Base-by-base conservation (phyloP, 1,140 invertebrate genomes). In the Cepaea nemoralis region DNA sequence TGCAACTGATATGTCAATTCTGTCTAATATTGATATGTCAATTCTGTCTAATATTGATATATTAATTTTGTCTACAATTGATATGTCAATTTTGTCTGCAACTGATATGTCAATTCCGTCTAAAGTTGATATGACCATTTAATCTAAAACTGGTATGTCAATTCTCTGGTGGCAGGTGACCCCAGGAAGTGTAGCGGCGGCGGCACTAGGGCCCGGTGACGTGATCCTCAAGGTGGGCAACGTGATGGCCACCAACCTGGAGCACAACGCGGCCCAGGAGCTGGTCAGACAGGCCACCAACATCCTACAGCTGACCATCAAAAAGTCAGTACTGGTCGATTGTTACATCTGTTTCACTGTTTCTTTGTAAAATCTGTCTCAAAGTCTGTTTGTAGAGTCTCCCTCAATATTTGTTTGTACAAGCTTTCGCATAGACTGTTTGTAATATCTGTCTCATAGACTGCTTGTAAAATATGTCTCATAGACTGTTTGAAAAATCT, bases 141-240 rank as follows among this genome's bases (percentile, higher is more conserved):
- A 14, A 14, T 16, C 16, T 14, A 69, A 69, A 14, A 69, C 66
- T 14, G n/a, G 1, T 66, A 27, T 71, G 22, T 73, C 24, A 76
- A 70, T 80, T 81, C 40, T 71, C 22, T n/a, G n/a, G n/a, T 83
- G 85, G 35, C 85, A 91, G 90, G 89, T 91, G 27, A 90, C 87
- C 27, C 87, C 88, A 3, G 89, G 89, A 42, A 91, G 89, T 83
- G 87, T 91, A 19, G 87, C 89, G 31, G 82, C 87, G 10, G 81
- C 81, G 40, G 83, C 83, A 24, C 93, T 98, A 67, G 93, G 94
- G 74, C 94, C 95, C 80, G 97, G 97, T 85, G 97, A 98, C 92
- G 94, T 97, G 86, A 95, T 98, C 86, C 94, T 95, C 82, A 97
- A 96, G 92, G 96, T 98, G 85, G 95, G 95, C 87, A 96, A 96